Percentiles rank a stretch among this genome's conserved stretches.
Evolutionary conservation across 1,140 invertebrate genomes (phyloP).

Genomic region (Rhagoletis pomonella): DNA sequence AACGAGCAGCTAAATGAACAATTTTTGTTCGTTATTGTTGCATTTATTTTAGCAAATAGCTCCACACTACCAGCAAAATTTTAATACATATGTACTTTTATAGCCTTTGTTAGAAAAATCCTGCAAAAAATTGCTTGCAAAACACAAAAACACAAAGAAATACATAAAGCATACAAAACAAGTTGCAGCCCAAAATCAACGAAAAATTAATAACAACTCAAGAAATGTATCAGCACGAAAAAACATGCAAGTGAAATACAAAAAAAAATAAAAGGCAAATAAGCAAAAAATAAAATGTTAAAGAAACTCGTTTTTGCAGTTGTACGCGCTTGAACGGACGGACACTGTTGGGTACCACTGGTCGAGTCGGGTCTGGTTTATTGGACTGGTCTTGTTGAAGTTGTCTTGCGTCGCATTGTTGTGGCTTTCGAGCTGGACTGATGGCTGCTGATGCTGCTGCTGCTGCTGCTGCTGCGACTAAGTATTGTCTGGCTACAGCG

Average conservation of each 20-base stretch:
- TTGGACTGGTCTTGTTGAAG: constrained; percentile 7
- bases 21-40: too few species aligned
- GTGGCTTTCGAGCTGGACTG: constrained; percentile 3
- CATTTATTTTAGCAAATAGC: too few species aligned
- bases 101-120: background rate
- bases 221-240: background rate
- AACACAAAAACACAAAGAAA: background rate
- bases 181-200: background rate
- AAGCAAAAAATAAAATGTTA: background rate
- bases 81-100: background rate
- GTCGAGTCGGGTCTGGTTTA: constrained; percentile 37
- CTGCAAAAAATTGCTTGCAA: background rate
- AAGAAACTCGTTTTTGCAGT: constrained; percentile 31
- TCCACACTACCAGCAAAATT: background rate
- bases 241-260: background rate
- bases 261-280: background rate
- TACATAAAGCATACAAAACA: background rate
- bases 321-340: background rate
- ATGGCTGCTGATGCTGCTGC: background rate
- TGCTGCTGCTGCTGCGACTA: background rate
- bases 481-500: constrained; percentile 10
- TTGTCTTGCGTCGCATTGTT: background rate
- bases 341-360: constrained; percentile 3
- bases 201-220: background rate
- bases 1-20: too few species aligned